Percentiles rank a stretch among this genome's conserved stretches.
Conservation (phyloP, 2,113 vertebrate genomes). For the Corvus cornix region DNA sequence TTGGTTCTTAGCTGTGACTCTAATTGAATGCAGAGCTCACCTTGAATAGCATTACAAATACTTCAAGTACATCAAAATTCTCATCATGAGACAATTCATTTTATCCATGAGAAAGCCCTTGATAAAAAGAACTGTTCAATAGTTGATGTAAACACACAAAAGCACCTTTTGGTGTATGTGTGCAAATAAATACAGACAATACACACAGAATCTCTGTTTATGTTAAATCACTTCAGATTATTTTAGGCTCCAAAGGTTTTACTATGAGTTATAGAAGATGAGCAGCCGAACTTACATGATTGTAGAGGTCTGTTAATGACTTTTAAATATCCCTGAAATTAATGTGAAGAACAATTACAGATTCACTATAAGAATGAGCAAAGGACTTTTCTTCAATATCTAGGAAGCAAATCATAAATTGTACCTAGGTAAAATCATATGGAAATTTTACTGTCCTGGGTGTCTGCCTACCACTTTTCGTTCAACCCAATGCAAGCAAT, state of each 20-base stretch:
- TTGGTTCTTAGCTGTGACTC: background rate
- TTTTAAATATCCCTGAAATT: background rate
- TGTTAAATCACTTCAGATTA: background rate
- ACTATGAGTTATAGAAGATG: background rate
- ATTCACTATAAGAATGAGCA: background rate
- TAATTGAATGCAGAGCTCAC: slow-evolving; percentile 28
- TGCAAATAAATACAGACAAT: background rate
- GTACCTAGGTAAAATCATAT: background rate
- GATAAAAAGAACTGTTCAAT: background rate
- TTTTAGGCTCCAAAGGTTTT: background rate
- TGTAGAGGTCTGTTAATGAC: background rate
- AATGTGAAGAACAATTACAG: background rate
- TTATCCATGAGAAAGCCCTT: background rate
- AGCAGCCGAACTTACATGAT: background rate
- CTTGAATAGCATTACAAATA: background rate
- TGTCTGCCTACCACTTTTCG: background rate
- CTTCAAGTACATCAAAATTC: background rate
- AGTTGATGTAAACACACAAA: background rate
- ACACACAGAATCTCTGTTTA: background rate
- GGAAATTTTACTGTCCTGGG: background rate
- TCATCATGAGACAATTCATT: background rate
- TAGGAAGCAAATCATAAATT: background rate
- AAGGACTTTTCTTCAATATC: background rate
- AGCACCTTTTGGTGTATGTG: background rate
- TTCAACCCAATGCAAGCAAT: background rate